Percentiles rank a stretch among this genome's conserved stretches.
These are phyloP conservation scores for Plebejus argus DNA, from an alignment of 2,888 invertebrate species.

Conservation along the genomic window DNA sequence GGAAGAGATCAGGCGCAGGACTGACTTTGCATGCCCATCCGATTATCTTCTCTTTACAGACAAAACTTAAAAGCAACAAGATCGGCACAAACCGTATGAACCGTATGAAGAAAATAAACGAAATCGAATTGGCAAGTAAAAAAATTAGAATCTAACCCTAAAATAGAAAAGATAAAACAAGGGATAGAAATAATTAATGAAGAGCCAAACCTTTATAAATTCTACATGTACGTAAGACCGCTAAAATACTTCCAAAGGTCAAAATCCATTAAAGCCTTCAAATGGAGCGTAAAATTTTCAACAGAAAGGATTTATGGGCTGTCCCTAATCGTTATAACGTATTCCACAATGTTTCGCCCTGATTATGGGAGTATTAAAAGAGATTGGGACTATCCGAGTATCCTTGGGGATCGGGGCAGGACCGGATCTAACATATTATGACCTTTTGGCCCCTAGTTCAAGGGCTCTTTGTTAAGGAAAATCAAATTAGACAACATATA, in stretches of 20 bases:
- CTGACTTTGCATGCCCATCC: too few species aligned
- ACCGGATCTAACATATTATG: not conserved
- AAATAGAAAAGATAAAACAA: not conserved
- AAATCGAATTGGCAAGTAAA: not conserved
- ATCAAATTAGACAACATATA: too few species aligned
- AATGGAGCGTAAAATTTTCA: constrained; percentile 61
- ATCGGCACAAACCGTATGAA: too few species aligned
- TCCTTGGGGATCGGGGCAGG: not conserved
- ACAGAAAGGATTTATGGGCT: constrained; percentile 56
- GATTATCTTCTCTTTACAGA: too few species aligned
- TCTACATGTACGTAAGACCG: constrained; percentile 24
- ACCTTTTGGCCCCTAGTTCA: not conserved
- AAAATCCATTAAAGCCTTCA: constrained; percentile 52
- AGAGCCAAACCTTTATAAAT: not conserved
- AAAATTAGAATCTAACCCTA: not conserved
- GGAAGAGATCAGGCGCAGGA: too few species aligned
- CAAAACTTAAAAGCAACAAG: too few species aligned
- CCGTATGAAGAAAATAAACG: not conserved
- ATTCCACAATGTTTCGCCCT: constrained; percentile 42
- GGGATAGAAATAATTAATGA: not conserved
- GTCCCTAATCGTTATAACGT: constrained; percentile 55
- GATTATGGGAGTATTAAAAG: constrained; percentile 45
- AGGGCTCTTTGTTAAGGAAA: too few species aligned
- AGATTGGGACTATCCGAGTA: constrained; percentile 5
- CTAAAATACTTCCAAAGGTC: constrained; percentile 43